These are phyloP conservation scores for Bacillus rossius DNA, from an alignment of 1,140 invertebrate genomes.

Conservation along the genomic window DNA sequence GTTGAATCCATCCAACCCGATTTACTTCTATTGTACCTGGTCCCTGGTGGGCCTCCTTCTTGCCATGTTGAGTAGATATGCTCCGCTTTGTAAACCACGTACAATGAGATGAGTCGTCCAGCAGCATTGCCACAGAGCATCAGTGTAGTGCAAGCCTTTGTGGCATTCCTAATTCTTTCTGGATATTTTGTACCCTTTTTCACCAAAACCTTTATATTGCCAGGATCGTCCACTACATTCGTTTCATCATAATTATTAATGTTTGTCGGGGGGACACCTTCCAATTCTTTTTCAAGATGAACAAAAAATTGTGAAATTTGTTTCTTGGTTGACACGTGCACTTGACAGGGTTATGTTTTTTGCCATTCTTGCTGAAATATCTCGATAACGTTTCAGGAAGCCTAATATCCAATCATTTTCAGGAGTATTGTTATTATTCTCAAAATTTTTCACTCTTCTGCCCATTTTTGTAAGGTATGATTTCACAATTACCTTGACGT, in stretches of 20 bases:
- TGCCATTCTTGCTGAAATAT: no score
- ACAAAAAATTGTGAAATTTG: no score
- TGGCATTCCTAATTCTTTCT: constrained; percentile 18
- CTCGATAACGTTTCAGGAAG: no score
- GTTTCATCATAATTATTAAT: constrained; percentile 24
- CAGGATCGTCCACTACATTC: constrained; percentile 24
- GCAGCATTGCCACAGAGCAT: constrained; percentile 27
- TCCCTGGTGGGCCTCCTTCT: constrained; percentile 19
- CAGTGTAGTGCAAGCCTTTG: constrained; percentile 19
- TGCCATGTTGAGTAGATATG: constrained; percentile 22
- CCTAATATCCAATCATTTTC: no score
- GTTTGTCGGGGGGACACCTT: constrained; percentile 13
- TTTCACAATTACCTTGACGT: no score
- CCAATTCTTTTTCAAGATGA: constrained; percentile 6
- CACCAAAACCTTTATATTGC: neutral
- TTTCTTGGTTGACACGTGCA: no score
- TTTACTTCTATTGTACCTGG: constrained; percentile 20
- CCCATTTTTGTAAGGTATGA: no score
- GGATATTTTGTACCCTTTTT: constrained; percentile 19
- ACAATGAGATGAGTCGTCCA: constrained; percentile 17
- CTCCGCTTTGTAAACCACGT: constrained; percentile 26
- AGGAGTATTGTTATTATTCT: no score
- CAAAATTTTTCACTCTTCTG: no score
- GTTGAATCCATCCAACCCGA: no score
- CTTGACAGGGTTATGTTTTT: no score